Base-by-base conservation (phyloP, 2,113 vertebrate genomes). In the Pseudopodoces humilis region DNA sequence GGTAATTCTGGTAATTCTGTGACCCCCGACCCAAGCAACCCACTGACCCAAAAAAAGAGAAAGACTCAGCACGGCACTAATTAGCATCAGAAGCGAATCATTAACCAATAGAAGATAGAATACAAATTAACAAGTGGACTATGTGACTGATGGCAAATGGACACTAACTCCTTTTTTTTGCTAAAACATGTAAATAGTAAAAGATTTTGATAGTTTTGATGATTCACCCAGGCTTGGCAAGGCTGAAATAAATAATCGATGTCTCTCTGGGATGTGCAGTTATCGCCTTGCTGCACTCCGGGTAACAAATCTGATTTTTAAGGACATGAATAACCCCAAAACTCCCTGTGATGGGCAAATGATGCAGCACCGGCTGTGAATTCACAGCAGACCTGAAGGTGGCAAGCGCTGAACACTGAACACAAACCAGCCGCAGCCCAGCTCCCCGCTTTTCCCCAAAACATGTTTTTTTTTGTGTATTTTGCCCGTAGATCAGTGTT, bases 311-410 rank as follows among this genome's bases (percentile, higher is more conserved):
- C 9, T 15, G 21, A 55, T 31, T 76, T 53, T 43, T 15, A 15
- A 27, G 12, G 47, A 10, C 8, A 4, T 2, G 8, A 31, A 41
- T 16, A 15, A 22, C 62, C 30, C 30, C 39, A 5, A 12, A 67
- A 16, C 2, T 27, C 1, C 4, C 16, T 2, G 78, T 3, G 78
- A 7, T 7, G n/a, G n/a, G 7, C 20, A 21, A 75, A 27, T 0
- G 31, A n/a, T 24, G 16, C 19, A 24, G 41, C 50, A 13, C 1
- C 3, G 3, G 0, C 79, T 96, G 97, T 88, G 96, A 79, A 25
- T 94, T 86, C 95, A 13, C 68, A 4, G 19, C 25, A 79, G 86
- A 22, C 98, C 98, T 97, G 97, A 95, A 97, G 98, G 96, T 97
- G 98, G 98, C 98, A 95, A 96, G 92, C 97, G 63, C 71, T 47